Evolutionary conservation across 2,113 vertebrate species (phyloP).

Genomic region (Euleptes europaea): DNA sequence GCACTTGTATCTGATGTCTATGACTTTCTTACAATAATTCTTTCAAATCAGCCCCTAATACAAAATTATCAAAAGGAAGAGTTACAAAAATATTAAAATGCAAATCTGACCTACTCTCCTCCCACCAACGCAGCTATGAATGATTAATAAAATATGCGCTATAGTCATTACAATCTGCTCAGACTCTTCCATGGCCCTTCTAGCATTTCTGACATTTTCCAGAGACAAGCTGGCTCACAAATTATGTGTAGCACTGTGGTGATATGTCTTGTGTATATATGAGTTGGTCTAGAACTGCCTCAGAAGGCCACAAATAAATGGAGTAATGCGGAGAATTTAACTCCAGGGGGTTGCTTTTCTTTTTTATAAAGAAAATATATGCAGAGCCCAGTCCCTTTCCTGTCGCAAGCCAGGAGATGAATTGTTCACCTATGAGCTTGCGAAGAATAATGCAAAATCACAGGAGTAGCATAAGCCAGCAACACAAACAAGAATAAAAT

Average conservation of each 20-base stretch:
- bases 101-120: not conserved
- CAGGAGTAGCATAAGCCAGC: not conserved
- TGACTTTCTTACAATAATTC: not conserved
- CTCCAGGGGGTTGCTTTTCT: not conserved
- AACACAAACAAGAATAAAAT: not conserved
- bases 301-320: not conserved
- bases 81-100: not conserved
- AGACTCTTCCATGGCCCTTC: not conserved
- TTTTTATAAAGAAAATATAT: not conserved
- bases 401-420: not conserved
- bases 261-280: not conserved
- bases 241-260: not conserved
- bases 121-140: not conserved
- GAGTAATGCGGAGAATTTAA: not conserved
- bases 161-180: not conserved
- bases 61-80: not conserved
- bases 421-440: not conserved
- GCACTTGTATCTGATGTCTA: not conserved
- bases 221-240: not conserved
- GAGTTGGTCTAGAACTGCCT: not conserved
- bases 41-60: not conserved
- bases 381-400: not conserved
- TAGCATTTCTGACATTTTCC: not conserved
- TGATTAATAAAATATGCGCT: not conserved
- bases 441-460: not conserved